Conservation (phyloP, 2,797 vertebrate species). For the Muscicapa comitata region DNA sequence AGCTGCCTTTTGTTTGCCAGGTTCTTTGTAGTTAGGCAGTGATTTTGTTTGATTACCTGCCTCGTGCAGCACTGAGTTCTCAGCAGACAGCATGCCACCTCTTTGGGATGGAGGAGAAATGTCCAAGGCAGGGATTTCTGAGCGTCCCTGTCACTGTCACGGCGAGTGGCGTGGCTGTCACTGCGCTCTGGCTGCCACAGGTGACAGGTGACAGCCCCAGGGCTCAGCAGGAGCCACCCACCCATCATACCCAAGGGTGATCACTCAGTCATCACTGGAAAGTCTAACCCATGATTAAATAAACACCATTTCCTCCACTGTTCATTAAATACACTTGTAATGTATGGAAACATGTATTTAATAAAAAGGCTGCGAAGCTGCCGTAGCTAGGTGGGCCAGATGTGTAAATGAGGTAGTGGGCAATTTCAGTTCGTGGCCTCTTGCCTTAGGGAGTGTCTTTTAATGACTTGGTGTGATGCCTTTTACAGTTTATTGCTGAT, state of each 20-base stretch:
- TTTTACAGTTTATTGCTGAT: conserved; percentile 79
- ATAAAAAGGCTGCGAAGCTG: neutral
- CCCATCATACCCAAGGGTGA: neutral
- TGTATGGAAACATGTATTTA: neutral
- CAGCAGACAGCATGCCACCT: neutral
- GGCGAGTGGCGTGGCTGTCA: neutral
- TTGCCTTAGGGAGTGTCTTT: conserved; percentile 80
- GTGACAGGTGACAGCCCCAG: conserved; percentile 42
- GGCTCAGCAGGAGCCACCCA: neutral
- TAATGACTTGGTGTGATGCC: conserved; percentile 82
- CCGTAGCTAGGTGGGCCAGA: conserved; percentile 15
- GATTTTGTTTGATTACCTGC: neutral
- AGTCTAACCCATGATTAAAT: conserved; percentile 12
- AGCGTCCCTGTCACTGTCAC: neutral
- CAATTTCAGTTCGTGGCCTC: conserved; percentile 68
- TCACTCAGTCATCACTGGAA: neutral
- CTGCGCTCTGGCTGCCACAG: neutral
- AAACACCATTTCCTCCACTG: neutral
- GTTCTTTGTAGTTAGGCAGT: neutral
- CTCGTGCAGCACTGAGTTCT: fast-evolving
- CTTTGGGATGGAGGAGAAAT: neutral
- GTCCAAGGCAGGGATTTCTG: neutral
- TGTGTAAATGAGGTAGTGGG: conserved; percentile 48
- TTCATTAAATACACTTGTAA: neutral
- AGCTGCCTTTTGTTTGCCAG: neutral